Evolutionary conservation across 2,888 invertebrate genomes (phyloP).

Genomic region (Amphipyra tragopoginis): DNA sequence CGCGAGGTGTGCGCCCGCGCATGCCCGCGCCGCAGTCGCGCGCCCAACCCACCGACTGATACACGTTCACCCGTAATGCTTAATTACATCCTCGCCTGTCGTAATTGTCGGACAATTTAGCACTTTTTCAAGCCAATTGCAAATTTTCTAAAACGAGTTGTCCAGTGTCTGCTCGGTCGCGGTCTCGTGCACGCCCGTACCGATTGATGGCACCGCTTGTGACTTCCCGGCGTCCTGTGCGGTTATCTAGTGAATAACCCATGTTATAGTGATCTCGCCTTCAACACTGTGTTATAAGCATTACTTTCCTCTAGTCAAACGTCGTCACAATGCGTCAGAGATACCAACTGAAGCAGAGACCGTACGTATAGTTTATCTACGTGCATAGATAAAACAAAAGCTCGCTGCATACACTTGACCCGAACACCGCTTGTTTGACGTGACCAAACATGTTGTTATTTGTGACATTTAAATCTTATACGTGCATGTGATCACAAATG

Average conservation of each 20-base stretch:
- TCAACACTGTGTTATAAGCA: conserved; percentile 59
- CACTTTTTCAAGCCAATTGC: conserved; percentile 75
- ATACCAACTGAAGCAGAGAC: conserved; percentile 87
- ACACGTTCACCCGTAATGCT: conserved; percentile 83
- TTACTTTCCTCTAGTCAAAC: conserved; percentile 64
- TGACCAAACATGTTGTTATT: conserved; percentile 67
- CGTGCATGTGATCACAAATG: conserved; percentile 68
- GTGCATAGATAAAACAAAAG: conserved; percentile 53
- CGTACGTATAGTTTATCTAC: conserved; percentile 80
- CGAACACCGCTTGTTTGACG: conserved; percentile 64
- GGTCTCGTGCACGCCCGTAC: conserved; percentile 56
- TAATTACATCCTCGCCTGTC: conserved; percentile 84
- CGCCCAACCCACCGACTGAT: conserved; percentile 86
- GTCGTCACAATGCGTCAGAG: conserved; percentile 82
- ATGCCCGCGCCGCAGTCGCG: conserved; percentile 81
- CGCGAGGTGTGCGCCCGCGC: conserved; percentile 71
- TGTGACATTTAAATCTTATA: conserved; percentile 66
- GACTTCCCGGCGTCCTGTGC: conserved; percentile 68
- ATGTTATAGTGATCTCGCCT: conserved; percentile 78
- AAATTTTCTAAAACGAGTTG: conserved; percentile 70
- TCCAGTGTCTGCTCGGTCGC: conserved; percentile 66
- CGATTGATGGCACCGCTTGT: conserved; percentile 67
- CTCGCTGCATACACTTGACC: conserved; percentile 64
- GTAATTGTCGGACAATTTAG: conserved; percentile 80
- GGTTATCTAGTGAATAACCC: conserved; percentile 76